Evolutionary conservation across 2,888 invertebrate genomes (phyloP).

Genomic region (Eurytoma californica): DNA sequence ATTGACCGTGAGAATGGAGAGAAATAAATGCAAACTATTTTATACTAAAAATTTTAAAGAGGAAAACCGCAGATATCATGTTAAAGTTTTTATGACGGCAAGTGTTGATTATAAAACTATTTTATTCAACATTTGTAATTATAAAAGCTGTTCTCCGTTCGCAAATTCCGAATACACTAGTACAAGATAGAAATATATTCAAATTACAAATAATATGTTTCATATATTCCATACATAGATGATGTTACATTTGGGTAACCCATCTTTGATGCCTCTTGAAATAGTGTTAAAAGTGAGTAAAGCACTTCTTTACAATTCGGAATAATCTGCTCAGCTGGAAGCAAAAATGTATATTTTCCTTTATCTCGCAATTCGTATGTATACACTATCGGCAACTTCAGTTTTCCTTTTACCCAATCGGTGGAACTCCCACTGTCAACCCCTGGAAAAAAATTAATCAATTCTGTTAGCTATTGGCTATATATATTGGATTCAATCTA

Average conservation of each 20-base stretch:
- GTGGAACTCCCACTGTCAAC: conserved; percentile 81
- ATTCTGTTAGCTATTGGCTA: too few relatives aligned
- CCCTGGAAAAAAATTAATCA: conserved; percentile 74
- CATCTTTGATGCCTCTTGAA: conserved; percentile 64
- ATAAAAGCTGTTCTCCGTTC: too few relatives aligned
- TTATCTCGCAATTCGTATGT: conserved; percentile 83
- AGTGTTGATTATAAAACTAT: too few relatives aligned
- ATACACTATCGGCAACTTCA: conserved; percentile 81
- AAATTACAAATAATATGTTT: too few relatives aligned
- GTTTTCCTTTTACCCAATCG: conserved; percentile 86
- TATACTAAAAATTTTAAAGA: too few relatives aligned
- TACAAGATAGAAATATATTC: too few relatives aligned
- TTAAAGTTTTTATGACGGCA: too few relatives aligned
- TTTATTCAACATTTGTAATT: too few relatives aligned
- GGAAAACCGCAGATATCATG: too few relatives aligned
- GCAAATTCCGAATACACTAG: too few relatives aligned
- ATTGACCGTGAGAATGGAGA: conserved; percentile 85
- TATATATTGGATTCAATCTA: too few relatives aligned
- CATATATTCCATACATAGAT: too few relatives aligned
- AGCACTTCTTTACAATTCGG: conserved; percentile 81
- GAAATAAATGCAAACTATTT: conserved; percentile 81
- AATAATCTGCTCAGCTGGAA: conserved; percentile 82
- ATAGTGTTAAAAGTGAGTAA: conserved; percentile 77
- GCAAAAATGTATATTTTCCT: conserved; percentile 80
- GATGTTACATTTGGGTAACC: conserved; percentile 59